Evolutionary conservation across 2,888 invertebrate genomes (phyloP).

Genomic region (Darwinula stevensoni): DNA sequence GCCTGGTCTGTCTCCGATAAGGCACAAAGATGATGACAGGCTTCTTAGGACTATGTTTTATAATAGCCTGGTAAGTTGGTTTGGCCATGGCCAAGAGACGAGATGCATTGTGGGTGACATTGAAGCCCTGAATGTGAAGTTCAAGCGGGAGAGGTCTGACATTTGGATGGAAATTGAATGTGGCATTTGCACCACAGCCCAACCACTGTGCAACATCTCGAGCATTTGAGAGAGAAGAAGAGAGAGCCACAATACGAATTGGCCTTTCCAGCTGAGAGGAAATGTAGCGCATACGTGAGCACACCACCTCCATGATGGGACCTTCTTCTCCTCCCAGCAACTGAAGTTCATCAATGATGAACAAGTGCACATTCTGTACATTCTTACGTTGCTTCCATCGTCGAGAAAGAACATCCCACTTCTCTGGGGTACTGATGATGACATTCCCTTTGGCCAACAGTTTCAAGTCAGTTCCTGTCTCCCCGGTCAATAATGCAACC

Average conservation of each 20-base stretch:
- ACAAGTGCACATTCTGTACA: conserved; percentile 81
- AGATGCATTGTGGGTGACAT: conserved; percentile 88
- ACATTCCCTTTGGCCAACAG: conserved; percentile 29
- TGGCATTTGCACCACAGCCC: conserved; percentile 67
- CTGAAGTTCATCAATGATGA: conserved; percentile 89
- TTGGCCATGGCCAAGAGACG: conserved; percentile 91
- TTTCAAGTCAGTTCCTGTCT: conserved; percentile 89
- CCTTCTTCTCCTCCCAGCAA: conserved; percentile 60
- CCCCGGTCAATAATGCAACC: conserved; percentile 67
- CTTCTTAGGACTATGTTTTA: conserved; percentile 46
- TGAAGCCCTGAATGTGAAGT: conserved; percentile 82
- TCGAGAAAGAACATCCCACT: conserved; percentile 93
- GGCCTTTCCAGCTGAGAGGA: conserved; percentile 68
- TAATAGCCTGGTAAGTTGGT: conserved; percentile 76
- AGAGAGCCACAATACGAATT: conserved; percentile 74
- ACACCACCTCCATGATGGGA: conserved; percentile 71
- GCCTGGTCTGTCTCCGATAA: conserved; percentile 55
- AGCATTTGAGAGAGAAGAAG: conserved; percentile 77
- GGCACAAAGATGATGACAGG: conserved; percentile 76
- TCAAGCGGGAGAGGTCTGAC: conserved; percentile 83
- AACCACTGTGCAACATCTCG: conserved; percentile 87
- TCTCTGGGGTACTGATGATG: conserved; percentile 87
- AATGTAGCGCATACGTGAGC: conserved; percentile 73
- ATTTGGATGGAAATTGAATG: conserved; percentile 96
- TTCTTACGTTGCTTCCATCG: conserved; percentile 98